phyloP scores from a whole-genome alignment of 2,797 vertebrate genomes.

The Diplodus sargus region DNA sequence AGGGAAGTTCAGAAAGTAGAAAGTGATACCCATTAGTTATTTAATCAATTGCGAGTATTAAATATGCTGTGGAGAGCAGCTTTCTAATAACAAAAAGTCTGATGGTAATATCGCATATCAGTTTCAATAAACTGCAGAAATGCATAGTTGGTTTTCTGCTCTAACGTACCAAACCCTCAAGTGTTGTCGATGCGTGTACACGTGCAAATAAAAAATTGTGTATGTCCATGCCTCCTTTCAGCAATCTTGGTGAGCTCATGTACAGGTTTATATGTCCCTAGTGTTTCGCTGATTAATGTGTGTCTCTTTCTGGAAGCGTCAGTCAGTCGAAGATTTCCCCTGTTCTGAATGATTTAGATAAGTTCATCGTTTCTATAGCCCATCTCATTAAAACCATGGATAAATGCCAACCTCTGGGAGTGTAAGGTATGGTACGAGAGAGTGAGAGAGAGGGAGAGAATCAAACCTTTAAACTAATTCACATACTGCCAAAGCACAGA shows the following conservation, averaged over 20 bases:
- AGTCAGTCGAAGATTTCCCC: slow-evolving; percentile 35
- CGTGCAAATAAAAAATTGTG: not conserved
- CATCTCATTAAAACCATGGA: slow-evolving; percentile 77
- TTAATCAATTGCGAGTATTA: no score
- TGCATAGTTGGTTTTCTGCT: slow-evolving; percentile 2
- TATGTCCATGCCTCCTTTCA: not conserved
- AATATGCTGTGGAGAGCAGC: not conserved
- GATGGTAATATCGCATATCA: not conserved
- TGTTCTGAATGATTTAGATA: slow-evolving; percentile 64
- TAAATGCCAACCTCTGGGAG: slow-evolving; percentile 59
- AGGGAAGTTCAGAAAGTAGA: no score
- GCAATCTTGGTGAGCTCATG: slow-evolving; percentile 4
- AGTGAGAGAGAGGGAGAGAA: slow-evolving; percentile 37
- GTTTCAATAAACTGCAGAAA: not conserved
- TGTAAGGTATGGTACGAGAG: slow-evolving; percentile 33
- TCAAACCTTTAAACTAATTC: slow-evolving; percentile 69
- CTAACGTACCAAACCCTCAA: not conserved
- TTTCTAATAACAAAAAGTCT: not conserved
- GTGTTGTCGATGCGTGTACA: slow-evolving; percentile 7
- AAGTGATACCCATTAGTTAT: no score
- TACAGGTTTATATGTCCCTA: slow-evolving; percentile 18
- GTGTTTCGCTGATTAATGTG: slow-evolving; percentile 51
- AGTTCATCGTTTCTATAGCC: slow-evolving; percentile 58
- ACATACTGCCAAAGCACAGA: slow-evolving; percentile 63
- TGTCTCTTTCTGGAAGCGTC: slow-evolving; percentile 34